Evolutionary conservation across 30 jellyfish, hydroid and myxozoan genomes (phyloP).

Genomic region (Morbakka virulenta): DNA sequence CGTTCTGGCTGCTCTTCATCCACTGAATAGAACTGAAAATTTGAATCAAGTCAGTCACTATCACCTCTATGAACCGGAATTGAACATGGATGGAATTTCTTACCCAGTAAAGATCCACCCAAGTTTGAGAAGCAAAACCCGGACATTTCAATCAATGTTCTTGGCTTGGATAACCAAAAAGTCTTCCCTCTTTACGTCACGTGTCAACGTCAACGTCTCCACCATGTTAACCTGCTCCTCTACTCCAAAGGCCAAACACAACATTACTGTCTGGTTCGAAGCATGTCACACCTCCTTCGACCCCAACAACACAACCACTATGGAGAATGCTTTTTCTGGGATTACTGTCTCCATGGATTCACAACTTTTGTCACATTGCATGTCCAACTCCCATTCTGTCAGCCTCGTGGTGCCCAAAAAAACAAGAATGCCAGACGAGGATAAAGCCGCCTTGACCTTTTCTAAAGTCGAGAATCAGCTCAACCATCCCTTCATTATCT

Average conservation of each 20-base stretch:
- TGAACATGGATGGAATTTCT: too few relatives aligned
- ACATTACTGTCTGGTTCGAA: background rate
- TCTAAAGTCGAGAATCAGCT: background rate
- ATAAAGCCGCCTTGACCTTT: background rate
- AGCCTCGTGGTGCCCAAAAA: background rate
- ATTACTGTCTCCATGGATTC: background rate
- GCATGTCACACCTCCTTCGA: background rate
- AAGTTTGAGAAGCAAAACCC: too few relatives aligned
- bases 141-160: too few relatives aligned
- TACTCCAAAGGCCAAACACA: background rate
- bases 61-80: too few relatives aligned
- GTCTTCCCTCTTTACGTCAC: too few relatives aligned
- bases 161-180: too few relatives aligned
- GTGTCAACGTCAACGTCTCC: too few relatives aligned
- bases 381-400: background rate
- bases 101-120: too few relatives aligned
- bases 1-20: too few relatives aligned
- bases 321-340: background rate
- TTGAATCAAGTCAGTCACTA: too few relatives aligned
- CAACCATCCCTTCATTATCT: constrained; percentile 23
- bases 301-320: background rate
- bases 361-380: background rate
- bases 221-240: background rate
- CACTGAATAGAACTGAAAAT: too few relatives aligned
- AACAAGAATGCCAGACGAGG: background rate